Base-by-base conservation (phyloP, 2,113 vertebrate genomes). In the Tachycineta bicolor region DNA sequence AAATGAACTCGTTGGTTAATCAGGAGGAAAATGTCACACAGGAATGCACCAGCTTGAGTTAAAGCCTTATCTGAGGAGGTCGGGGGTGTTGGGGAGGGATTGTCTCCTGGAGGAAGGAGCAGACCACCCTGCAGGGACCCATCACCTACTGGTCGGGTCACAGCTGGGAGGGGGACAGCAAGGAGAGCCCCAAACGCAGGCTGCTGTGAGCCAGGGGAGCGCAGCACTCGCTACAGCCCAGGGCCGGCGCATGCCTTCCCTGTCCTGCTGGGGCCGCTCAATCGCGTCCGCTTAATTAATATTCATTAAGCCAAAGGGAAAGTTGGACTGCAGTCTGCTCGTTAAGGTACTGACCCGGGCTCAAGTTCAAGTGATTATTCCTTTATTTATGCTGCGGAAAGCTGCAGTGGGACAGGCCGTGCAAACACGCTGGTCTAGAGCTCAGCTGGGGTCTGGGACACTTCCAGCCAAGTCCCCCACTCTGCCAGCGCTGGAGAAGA, bases 251-350 rank as follows among this genome's bases (percentile, higher is more conserved):
- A 64, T 52, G 80, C 64, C 80, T 93, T 69, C n/a, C 44, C 68
- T 64, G 73, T 62, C 80, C 75, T 75, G 18, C 74, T 92, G 91
- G 89, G 92, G 76, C 80, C 68, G 68, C 93, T 95, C 89, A 81
- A 14, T 89, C 95, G 77, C 94, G 86, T 89, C 29, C 22, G 49
- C 34, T 63, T 92, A 93, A 97, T 97, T 97, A 96, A 93, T 96
- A 93, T 78, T 90, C 93, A 96, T 95, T 96, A 95, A 95, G 56
- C 19, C 9, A 5, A 97, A 93, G 89, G 76, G 86, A 95, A 95
- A 97, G 91, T 71, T 97, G 96, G 93, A 88, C 12, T 67, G 29
- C 60, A 55, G 59, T 87, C 52, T 92, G 91, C 93, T 96, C 14
- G 3, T 94, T 94, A 96, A 96, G 95, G 94, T 96, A 78, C 83